Conservation (phyloP, 2,888 invertebrate genomes). For the Orchestes rusci region DNA sequence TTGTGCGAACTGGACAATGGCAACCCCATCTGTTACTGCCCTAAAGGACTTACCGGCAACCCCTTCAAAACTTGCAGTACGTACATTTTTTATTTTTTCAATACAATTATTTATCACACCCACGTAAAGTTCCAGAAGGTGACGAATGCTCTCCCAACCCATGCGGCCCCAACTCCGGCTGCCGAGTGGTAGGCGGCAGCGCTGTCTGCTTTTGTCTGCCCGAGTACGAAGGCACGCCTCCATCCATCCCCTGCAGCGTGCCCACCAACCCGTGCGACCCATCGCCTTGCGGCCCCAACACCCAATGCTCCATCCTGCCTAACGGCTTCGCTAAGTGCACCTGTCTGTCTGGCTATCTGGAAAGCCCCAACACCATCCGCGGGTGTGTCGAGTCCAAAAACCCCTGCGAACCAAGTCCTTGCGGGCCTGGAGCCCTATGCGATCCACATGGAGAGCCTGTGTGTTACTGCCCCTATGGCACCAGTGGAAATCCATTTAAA, state of each 20-base stretch:
- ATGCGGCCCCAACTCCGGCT: slow-evolving; percentile 78
- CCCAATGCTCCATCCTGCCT: slow-evolving; percentile 68
- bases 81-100: slow-evolving; percentile 43
- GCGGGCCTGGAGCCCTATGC: slow-evolving; percentile 71
- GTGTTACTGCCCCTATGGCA: slow-evolving; percentile 79
- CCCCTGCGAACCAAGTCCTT: slow-evolving; percentile 76
- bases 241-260: slow-evolving; percentile 59
- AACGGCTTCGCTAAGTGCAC: slow-evolving; percentile 85
- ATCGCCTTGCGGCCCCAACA: slow-evolving; percentile 83
- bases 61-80: slow-evolving; percentile 86
- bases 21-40: slow-evolving; percentile 83
- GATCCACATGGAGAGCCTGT: slow-evolving; percentile 71
- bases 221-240: slow-evolving; percentile 81
- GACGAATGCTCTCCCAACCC: slow-evolving; percentile 76
- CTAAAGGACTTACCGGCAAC: slow-evolving; percentile 84
- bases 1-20: slow-evolving; percentile 78
- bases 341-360: slow-evolving; percentile 73
- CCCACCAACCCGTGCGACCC: slow-evolving; percentile 76
- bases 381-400: slow-evolving; percentile 75
- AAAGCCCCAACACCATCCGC: slow-evolving; percentile 80
- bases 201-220: slow-evolving; percentile 83
- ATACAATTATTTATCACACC: too few relatives aligned
- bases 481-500: slow-evolving; percentile 76
- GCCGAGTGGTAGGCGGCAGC: slow-evolving; percentile 64
- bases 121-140: slow-evolving; percentile 74